Conservation (phyloP, 2,797 vertebrate species). For the Miichthys miiuy region DNA sequence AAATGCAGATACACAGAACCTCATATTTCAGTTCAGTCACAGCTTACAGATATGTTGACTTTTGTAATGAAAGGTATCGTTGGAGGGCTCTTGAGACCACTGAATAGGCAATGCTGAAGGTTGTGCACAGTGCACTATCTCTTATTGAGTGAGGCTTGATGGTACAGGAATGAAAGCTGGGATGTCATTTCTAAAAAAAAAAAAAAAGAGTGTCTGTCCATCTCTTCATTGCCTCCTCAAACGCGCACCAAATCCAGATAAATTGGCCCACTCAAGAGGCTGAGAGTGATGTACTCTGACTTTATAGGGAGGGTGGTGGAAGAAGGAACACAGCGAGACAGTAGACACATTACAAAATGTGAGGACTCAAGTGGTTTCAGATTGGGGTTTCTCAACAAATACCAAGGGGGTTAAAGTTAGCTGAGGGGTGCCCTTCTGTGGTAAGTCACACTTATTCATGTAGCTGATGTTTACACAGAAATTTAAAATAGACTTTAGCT, state of each 20-base stretch:
- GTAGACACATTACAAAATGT: conserved; percentile 2
- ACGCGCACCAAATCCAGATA: conserved; percentile 24
- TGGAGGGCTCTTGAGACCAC: conserved; percentile 42
- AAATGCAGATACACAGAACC: conserved; percentile 32
- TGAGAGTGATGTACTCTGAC: conserved; percentile 9
- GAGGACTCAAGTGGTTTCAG: not conserved
- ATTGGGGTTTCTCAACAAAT: conserved; percentile 4
- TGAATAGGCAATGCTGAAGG: conserved; percentile 54
- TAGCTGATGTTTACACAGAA: not conserved
- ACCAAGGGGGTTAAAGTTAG: not conserved
- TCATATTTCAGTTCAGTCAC: conserved; percentile 59
- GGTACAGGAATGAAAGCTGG: conserved; percentile 6
- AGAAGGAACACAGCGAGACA: not conserved
- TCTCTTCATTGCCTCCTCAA: conserved; percentile 42
- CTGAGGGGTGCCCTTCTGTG: not conserved
- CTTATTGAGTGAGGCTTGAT: conserved; percentile 27
- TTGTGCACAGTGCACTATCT: conserved; percentile 37
- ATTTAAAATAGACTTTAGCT: not conserved
- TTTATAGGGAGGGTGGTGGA: not conserved
- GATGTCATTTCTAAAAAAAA: conserved; percentile 43
- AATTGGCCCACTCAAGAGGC: conserved; percentile 21
- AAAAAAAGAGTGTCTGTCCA: conserved; percentile 18
- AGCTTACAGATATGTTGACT: conserved; percentile 59
- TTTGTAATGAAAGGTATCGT: conserved; percentile 51
- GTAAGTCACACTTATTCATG: not conserved